A percentile compares a stretch with the other conserved stretches of the same genome.
Conservation (phyloP, 23 tunicate species). For the Styela clava region DNA sequence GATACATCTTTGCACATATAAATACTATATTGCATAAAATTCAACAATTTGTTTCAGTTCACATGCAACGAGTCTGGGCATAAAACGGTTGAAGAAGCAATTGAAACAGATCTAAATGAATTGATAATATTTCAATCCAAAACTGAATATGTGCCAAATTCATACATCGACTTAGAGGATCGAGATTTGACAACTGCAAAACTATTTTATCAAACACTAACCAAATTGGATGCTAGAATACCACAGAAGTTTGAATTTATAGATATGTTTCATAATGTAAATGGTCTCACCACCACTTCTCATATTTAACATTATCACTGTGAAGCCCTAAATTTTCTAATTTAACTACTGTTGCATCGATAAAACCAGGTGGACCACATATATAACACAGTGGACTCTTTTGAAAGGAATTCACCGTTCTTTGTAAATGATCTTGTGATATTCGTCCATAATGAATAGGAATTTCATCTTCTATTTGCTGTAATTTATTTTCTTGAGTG, state of each 20-base stretch:
- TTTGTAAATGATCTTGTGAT: not conserved
- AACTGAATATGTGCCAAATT: not conserved
- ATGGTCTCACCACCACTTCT: slow-evolving; percentile 80
- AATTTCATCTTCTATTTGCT: not conserved
- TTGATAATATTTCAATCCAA: slow-evolving; percentile 2
- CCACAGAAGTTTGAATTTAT: not conserved
- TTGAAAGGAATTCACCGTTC: not conserved
- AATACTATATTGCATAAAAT: not conserved
- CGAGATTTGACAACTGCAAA: not conserved
- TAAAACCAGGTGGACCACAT: slow-evolving; percentile 85
- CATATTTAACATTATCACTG: slow-evolving; percentile 47
- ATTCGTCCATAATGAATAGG: slow-evolving; percentile 8
- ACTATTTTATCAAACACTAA: not conserved
- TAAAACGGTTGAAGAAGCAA: slow-evolving; percentile 18
- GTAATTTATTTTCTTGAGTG: slow-evolving; percentile 23
- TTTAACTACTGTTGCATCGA: slow-evolving; percentile 45
- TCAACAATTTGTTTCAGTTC: slow-evolving; percentile 1
- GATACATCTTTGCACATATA: too few relatives aligned
- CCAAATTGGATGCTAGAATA: not conserved
- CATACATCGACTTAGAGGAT: not conserved
- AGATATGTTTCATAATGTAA: slow-evolving; percentile 20
- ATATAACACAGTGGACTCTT: slow-evolving; percentile 42
- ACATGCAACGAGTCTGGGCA: slow-evolving; percentile 9
- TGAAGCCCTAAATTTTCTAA: slow-evolving; percentile 33
- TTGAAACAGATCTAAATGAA: not conserved